These are phyloP conservation scores for Baryphthengus martii DNA, from an alignment of 2,113 vertebrate genomes.

Conservation along the genomic window DNA sequence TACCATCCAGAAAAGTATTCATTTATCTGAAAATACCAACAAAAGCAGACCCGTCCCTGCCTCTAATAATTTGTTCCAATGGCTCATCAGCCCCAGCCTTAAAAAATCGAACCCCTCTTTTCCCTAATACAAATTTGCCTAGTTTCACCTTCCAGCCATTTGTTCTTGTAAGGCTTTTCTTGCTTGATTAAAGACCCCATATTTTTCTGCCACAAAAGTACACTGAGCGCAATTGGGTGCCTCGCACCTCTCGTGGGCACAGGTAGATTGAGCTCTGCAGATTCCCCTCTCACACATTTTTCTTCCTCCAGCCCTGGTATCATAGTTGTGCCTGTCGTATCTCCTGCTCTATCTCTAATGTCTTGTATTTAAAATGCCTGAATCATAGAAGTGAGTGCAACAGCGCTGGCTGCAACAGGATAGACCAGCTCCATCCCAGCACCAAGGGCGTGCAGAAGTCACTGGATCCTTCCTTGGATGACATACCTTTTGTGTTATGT, in stretches of 20 bases:
- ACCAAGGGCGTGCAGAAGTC: rapidly evolving
- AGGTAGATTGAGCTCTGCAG: neutral
- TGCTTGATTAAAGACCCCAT: neutral
- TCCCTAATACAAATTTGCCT: neutral
- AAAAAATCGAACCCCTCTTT: neutral
- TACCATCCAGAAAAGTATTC: neutral
- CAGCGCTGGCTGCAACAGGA: neutral
- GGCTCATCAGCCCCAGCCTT: neutral
- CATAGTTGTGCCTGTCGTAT: neutral
- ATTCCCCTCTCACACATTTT: neutral
- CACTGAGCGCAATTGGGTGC: rapidly evolving
- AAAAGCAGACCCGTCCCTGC: neutral
- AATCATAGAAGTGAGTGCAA: neutral
- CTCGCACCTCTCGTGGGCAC: rapidly evolving
- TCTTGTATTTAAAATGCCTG: neutral
- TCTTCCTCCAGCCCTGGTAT: neutral
- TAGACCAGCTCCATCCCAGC: neutral
- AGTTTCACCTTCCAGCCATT: neutral
- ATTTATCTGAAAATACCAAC: neutral
- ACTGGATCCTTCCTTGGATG: neutral
- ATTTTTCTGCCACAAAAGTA: neutral
- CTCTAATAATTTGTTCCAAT: neutral
- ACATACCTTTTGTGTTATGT: neutral
- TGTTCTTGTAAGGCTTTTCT: neutral
- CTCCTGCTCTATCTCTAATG: neutral